Evolutionary conservation across 2,888 invertebrate genomes (phyloP).

Genomic region (Bombylius major): DNA sequence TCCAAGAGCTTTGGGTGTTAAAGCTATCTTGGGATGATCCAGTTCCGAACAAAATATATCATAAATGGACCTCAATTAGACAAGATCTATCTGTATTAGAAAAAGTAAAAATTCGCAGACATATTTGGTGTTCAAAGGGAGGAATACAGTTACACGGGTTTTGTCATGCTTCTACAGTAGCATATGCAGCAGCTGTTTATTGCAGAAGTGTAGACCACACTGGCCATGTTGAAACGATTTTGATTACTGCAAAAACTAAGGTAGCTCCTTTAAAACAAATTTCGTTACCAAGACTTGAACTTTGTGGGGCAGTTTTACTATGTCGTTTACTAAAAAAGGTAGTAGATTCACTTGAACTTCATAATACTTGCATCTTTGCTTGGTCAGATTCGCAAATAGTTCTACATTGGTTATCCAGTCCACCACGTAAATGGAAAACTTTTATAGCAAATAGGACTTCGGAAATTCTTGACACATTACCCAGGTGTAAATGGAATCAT

Average conservation of each 20-base stretch:
- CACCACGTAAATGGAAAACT: neutral
- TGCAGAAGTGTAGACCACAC: neutral
- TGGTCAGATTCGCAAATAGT: conserved; percentile 1
- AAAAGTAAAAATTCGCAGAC: too few species aligned
- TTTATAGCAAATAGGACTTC: neutral
- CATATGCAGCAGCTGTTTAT: neutral
- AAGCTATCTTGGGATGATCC: too few species aligned
- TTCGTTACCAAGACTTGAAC: conserved; percentile 16
- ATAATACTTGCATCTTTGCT: neutral
- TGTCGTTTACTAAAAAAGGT: neutral
- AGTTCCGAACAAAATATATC: too few species aligned
- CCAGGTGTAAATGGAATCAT: neutral
- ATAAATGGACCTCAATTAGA: too few species aligned
- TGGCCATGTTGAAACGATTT: neutral
- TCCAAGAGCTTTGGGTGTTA: too few species aligned
- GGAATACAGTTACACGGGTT: neutral
- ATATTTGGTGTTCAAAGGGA: neutral
- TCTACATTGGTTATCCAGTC: neutral
- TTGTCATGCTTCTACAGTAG: neutral
- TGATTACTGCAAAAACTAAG: neutral
- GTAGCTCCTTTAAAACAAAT: conserved; percentile 11
- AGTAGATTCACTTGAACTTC: neutral
- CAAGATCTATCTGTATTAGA: too few species aligned
- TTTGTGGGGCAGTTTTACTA: conserved; percentile 10
- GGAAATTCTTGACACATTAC: neutral